Conservation (phyloP, 2,113 vertebrate species). For the Egretta garzetta region DNA sequence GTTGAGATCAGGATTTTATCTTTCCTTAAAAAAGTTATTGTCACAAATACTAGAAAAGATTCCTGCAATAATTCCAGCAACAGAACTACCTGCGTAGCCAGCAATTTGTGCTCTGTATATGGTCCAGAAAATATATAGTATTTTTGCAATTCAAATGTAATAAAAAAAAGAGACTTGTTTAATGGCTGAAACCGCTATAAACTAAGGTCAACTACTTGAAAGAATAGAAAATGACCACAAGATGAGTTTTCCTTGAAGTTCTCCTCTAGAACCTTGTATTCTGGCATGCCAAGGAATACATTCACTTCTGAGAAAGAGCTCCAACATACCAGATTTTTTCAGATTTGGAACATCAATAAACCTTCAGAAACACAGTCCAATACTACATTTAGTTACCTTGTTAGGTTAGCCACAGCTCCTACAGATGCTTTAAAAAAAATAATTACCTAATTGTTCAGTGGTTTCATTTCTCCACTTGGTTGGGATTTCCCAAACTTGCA, state of each 20-base stretch:
- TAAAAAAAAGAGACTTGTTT: neutral
- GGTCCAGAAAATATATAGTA: neutral
- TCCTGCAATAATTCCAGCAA: neutral
- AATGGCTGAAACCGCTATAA: neutral
- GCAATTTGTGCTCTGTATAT: neutral
- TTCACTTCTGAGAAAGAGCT: neutral
- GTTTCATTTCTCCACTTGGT: neutral
- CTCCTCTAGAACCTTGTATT: neutral
- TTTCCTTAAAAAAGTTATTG: neutral
- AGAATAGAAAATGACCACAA: neutral
- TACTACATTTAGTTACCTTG: neutral
- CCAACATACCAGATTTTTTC: neutral
- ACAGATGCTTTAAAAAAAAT: neutral
- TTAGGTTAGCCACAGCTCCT: neutral
- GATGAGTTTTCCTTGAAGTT: neutral
- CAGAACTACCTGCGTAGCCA: neutral
- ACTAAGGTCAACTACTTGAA: neutral
- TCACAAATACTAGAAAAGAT: neutral
- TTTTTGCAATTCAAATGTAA: neutral
- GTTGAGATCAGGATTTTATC: neutral
- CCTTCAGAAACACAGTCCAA: neutral
- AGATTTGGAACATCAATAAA: neutral
- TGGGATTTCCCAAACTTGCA: neutral
- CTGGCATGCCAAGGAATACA: neutral
- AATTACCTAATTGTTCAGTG: neutral